A percentile compares a stretch with the other conserved stretches of the same genome.
Evolutionary conservation across 2,113 vertebrate species (phyloP).

Genomic region (Crotalus tigris): DNA sequence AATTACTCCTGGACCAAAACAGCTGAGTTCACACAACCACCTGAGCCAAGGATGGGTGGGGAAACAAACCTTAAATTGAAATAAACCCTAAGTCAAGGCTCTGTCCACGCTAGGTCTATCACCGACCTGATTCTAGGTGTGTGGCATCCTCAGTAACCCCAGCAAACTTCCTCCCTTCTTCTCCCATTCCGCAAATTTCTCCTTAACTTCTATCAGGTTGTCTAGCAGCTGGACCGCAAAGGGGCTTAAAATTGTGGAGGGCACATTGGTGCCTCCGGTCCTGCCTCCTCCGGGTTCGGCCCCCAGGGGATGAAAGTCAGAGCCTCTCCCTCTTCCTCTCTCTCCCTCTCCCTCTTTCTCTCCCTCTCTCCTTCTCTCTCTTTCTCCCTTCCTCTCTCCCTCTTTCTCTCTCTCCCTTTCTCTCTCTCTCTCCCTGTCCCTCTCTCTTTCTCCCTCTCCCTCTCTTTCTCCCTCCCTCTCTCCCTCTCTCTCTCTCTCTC

Average conservation of each 20-base stretch:
- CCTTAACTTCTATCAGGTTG: not conserved
- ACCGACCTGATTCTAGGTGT: not conserved
- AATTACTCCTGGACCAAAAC: not conserved
- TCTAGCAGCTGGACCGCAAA: not conserved
- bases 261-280: not conserved
- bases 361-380: accelerated
- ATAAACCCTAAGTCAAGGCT: not conserved
- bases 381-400: too few relatives aligned
- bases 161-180: not conserved
- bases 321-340: too few relatives aligned
- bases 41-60: not conserved
- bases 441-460: too few relatives aligned
- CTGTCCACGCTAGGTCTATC: not conserved
- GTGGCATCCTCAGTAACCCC: not conserved
- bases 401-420: too few relatives aligned
- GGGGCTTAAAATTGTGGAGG: not conserved
- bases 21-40: not conserved
- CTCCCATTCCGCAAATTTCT: not conserved
- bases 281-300: not conserved
- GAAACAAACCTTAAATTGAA: not conserved
- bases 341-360: too few relatives aligned
- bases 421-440: too few relatives aligned
- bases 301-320: not conserved
- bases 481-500: too few relatives aligned
- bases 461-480: accelerated